Conservation (phyloP, 2,888 invertebrate genomes). For the Creontiades dilutus region DNA sequence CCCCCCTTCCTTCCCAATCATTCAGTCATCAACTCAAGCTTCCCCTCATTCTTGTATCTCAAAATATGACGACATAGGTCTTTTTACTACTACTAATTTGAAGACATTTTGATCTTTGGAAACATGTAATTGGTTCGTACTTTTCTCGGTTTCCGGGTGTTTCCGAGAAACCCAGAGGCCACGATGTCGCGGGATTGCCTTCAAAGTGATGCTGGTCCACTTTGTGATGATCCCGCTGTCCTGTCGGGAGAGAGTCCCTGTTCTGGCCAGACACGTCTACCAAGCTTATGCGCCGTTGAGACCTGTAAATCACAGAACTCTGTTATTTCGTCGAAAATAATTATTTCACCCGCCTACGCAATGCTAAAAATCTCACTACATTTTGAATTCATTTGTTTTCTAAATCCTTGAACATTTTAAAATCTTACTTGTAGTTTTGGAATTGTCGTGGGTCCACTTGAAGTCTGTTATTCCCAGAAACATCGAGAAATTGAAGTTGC, state of each 20-base stretch:
- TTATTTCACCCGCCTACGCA: background rate
- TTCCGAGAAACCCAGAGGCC: constrained; percentile 92
- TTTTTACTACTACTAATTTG: too few species aligned
- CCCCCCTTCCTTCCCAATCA: too few species aligned
- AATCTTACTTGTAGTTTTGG: constrained; percentile 84
- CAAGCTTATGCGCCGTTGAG: constrained; percentile 85
- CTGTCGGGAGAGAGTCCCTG: constrained; percentile 83
- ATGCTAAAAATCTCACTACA: too few species aligned
- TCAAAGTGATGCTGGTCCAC: constrained; percentile 78
- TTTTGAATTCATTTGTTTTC: too few species aligned
- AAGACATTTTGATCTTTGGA: background rate
- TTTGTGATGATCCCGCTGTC: constrained; percentile 78
- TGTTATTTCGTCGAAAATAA: background rate
- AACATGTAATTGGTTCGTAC: constrained; percentile 76
- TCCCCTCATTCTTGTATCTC: too few species aligned
- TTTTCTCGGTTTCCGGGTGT: constrained; percentile 86
- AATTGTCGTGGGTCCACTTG: constrained; percentile 92
- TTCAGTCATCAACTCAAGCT: too few species aligned
- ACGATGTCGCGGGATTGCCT: constrained; percentile 80
- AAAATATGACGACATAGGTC: too few species aligned
- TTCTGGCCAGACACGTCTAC: constrained; percentile 92
- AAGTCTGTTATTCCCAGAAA: constrained; percentile 89
- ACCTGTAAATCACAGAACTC: constrained; percentile 72
- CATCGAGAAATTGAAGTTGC: constrained; percentile 90
- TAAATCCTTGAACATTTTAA: background rate